Conservation (phyloP, 2,888 invertebrate genomes). For the Syrista parreyssii region DNA sequence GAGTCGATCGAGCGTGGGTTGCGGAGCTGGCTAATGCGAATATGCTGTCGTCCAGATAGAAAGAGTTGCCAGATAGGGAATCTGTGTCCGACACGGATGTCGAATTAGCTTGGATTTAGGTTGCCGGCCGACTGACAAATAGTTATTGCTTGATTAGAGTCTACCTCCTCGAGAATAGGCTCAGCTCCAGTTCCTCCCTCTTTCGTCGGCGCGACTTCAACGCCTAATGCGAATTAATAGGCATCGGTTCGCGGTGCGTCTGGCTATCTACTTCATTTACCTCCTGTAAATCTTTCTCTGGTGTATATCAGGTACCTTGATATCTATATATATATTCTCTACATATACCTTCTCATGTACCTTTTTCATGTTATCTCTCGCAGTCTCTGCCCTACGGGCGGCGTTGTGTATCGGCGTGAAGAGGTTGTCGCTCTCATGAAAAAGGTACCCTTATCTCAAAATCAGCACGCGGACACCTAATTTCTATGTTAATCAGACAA, state of each 20-base stretch:
- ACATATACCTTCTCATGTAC: neutral
- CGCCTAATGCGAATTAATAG: neutral
- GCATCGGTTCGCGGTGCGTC: constrained; percentile 5
- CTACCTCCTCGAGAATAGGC: constrained; percentile 28
- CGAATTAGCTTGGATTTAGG: constrained; percentile 67
- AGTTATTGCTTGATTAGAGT: constrained; percentile 66
- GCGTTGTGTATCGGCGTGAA: neutral
- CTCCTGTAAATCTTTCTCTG: neutral
- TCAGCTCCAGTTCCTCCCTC: neutral
- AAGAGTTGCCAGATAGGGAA: constrained; percentile 66
- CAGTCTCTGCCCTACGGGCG: neutral
- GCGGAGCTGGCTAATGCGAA: constrained; percentile 65
- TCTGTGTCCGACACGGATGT: constrained; percentile 67
- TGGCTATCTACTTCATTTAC: neutral
- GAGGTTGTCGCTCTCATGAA: neutral
- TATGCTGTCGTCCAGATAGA: constrained; percentile 67
- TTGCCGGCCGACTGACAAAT: constrained; percentile 66
- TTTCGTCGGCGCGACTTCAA: neutral
- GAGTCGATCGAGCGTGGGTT: constrained; percentile 65
- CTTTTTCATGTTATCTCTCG: neutral
- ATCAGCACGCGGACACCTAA: neutral
- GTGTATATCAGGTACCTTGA: neutral
- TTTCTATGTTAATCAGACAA: neutral
- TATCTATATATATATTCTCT: neutral
- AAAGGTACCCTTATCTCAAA: neutral